Base-by-base conservation (phyloP, 1,140 invertebrate genomes). In the Trichonephila clavata region DNA sequence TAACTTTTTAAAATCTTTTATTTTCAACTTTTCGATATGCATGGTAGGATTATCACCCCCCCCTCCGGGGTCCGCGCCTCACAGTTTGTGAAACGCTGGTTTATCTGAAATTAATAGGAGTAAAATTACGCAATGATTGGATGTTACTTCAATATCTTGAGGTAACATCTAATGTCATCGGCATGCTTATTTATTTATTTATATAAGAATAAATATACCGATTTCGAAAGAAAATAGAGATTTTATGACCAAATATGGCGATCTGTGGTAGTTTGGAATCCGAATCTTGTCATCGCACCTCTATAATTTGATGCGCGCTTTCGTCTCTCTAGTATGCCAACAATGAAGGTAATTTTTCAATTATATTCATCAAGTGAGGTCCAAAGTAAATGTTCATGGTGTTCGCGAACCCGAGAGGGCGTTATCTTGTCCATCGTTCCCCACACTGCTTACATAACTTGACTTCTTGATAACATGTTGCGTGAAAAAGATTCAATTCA, bases 381-480 rank as follows among this genome's bases (percentile, higher is more conserved):
- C 89, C 59, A 90, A 90, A 90, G 89, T 90, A 90, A 90, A 90
- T 90, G 89, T 90, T 90, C 88, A 90, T 71, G 88, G 39, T 90
- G 88, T 90, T 83, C 89, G 83, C 71, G 89, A 87, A 87, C 32
- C 32, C 32, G 57, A 27, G 50, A 84, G 83, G 83, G 83, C 83
- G 83, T 84, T 59, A 59, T 84, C 50, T 57, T 60, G 83, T 59
- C 43, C 83, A 59, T 84, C 81, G 81, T 84, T 57, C n/a, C 2
- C 43, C 81, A 21, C 57, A 5, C 24, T 84, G 50, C 43, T 84
- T 84, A n/a, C 50, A 60, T 57, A 60, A 59, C 50, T 24, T 50
- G 83, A 84, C 43, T 84, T 60, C 39, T 84, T 84, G 57, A 59
- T 84, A 59, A 27, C 21, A 84, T 21, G 81, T 84, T 77, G 39